Percentiles rank a stretch among this genome's conserved stretches.
Evolutionary conservation across 2,113 vertebrate genomes (phyloP).

Genomic region (Cygnus atratus): DNA sequence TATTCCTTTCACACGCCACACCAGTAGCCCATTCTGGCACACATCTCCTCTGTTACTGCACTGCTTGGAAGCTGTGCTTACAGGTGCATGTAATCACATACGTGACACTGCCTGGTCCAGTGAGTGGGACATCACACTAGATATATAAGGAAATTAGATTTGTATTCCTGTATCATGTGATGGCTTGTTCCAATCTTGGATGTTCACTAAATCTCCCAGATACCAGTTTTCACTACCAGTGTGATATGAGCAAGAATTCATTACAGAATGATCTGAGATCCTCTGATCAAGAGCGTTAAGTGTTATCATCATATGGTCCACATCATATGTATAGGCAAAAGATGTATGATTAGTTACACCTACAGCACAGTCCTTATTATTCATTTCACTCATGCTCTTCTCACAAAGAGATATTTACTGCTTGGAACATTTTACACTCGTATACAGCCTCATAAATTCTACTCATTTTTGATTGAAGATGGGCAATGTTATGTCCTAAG

Average conservation of each 20-base stretch:
- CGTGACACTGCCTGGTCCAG: background rate
- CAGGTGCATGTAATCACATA: background rate
- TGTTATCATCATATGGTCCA: background rate
- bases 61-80: background rate
- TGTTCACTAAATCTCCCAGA: background rate
- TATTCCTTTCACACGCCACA: background rate
- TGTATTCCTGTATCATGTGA: background rate
- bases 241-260: background rate
- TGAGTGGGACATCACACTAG: background rate
- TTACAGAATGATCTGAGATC: background rate
- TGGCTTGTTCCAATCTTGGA: background rate
- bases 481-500: background rate
- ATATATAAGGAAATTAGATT: background rate
- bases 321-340: background rate
- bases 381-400: background rate
- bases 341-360: slow-evolving; percentile 5
- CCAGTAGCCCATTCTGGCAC: background rate
- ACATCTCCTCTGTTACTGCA: background rate
- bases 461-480: background rate
- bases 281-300: background rate
- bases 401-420: slow-evolving; percentile 30
- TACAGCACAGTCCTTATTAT: background rate
- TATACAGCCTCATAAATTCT: slow-evolving; percentile 30
- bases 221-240: background rate
- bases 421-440: background rate